phyloP scores from a whole-genome alignment of 2,113 vertebrate genomes.

The Raja brachyura region DNA sequence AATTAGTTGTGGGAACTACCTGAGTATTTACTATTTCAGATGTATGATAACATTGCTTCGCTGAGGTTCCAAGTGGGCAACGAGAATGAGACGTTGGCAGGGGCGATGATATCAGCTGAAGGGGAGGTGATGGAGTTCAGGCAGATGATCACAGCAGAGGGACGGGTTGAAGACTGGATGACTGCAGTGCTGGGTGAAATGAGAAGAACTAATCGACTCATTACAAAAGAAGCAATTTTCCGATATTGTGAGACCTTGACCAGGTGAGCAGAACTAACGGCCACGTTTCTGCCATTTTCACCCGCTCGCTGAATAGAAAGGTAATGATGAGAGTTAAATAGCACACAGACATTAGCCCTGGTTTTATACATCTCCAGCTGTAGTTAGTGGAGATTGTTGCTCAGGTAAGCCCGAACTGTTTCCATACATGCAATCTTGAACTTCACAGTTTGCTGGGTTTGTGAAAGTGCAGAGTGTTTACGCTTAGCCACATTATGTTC shows the following conservation, averaged over 20 bases:
- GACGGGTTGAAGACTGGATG: constrained; percentile 94
- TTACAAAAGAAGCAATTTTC: constrained; percentile 94
- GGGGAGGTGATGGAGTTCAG: constrained; percentile 80
- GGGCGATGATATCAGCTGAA: constrained; percentile 86
- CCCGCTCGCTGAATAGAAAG: fast-evolving
- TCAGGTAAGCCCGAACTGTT: neutral
- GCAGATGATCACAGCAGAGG: constrained; percentile 63
- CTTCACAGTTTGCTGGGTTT: neutral
- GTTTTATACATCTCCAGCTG: neutral
- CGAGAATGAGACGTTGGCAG: constrained; percentile 60
- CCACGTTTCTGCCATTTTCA: fast-evolving
- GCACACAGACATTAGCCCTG: neutral
- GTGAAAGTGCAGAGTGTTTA: neutral
- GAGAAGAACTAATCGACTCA: constrained; percentile 77
- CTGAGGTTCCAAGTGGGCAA: constrained; percentile 68
- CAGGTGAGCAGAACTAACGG: constrained; percentile 59
- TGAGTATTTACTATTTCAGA: constrained; percentile 54
- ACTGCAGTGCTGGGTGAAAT: constrained; percentile 75
- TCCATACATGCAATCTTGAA: neutral
- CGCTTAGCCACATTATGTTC: neutral
- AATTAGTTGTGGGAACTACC: neutral
- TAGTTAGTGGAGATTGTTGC: neutral
- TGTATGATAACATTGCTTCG: constrained; percentile 88
- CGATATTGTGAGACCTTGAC: constrained; percentile 71
- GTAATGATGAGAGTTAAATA: neutral